Conservation (phyloP, 2,888 invertebrate species). For the Andricus quercusramuli region DNA sequence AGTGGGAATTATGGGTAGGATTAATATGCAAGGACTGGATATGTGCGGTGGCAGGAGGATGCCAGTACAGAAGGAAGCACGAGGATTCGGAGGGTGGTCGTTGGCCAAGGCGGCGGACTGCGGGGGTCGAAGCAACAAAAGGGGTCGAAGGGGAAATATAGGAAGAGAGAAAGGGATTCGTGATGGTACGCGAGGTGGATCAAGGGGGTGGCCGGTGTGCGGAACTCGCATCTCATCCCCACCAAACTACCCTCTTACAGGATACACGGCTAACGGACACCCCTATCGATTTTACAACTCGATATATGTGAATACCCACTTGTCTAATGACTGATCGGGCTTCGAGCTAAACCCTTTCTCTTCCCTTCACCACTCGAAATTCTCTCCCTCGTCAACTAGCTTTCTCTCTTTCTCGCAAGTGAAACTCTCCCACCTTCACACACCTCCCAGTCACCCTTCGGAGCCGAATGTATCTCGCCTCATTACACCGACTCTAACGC, state of each 20-base stretch:
- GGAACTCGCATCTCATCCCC: constrained; percentile 73
- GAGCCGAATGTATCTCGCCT: constrained; percentile 69
- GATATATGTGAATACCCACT: constrained; percentile 78
- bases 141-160: constrained; percentile 76
- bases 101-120: constrained; percentile 59
- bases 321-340: constrained; percentile 79
- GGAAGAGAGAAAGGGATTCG: constrained; percentile 57
- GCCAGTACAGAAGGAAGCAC: constrained; percentile 60
- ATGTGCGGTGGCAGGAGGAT: constrained; percentile 75
- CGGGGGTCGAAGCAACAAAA: constrained; percentile 76
- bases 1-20: constrained; percentile 79
- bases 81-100: constrained; percentile 59
- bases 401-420: constrained; percentile 11
- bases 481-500: constrained; percentile 70
- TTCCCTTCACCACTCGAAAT: constrained; percentile 50
- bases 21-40: constrained; percentile 79
- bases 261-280: constrained; percentile 78
- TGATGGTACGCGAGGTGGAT: constrained; percentile 60
- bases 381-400: constrained; percentile 48
- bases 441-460: constrained; percentile 38
- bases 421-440: neutral
- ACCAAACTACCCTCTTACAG: constrained; percentile 71
- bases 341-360: constrained; percentile 75
- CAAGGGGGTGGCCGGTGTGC: constrained; percentile 59
- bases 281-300: constrained; percentile 79